Evolutionary conservation across 2,797 vertebrate species (phyloP).

Genomic region (Enteromius viviparus): DNA sequence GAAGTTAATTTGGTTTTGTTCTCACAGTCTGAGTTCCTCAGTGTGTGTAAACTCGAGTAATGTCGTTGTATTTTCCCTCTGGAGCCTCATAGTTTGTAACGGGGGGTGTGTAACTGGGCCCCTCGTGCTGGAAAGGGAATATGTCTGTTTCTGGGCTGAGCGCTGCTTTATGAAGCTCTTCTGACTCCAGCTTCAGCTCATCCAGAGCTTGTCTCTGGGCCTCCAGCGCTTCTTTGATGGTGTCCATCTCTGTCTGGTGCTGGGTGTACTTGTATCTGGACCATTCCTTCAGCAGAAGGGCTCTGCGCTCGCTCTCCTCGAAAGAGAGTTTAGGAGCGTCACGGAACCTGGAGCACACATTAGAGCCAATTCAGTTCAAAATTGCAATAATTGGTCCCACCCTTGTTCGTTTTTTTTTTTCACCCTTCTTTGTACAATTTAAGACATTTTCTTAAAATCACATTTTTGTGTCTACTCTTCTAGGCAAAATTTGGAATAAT

Average conservation of each 20-base stretch:
- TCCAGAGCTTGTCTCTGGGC: constrained; percentile 87
- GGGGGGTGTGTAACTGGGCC: constrained; percentile 84
- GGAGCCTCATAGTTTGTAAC: constrained; percentile 82
- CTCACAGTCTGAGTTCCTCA: constrained; percentile 61
- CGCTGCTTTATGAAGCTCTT: constrained; percentile 85
- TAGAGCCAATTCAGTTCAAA: neutral
- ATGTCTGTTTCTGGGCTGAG: constrained; percentile 79
- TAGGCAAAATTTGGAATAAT: neutral
- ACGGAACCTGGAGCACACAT: constrained; percentile 75
- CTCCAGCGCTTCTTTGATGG: constrained; percentile 76
- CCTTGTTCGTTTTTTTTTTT: accelerated
- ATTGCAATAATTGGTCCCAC: neutral
- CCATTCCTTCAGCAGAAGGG: constrained; percentile 90
- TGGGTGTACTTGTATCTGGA: constrained; percentile 83
- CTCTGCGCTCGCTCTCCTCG: constrained; percentile 86
- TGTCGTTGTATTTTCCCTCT: constrained; percentile 86
- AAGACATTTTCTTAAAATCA: neutral
- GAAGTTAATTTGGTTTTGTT: neutral
- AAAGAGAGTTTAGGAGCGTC: constrained; percentile 68
- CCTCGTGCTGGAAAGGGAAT: constrained; percentile 85
- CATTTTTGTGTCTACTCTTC: neutral
- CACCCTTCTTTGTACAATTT: neutral
- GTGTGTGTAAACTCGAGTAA: constrained; percentile 89
- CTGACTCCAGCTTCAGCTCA: constrained; percentile 85
- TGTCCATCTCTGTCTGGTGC: constrained; percentile 78